phyloP scores from a whole-genome alignment of 2,888 invertebrate species.

The Eugnorisma glareosa region DNA sequence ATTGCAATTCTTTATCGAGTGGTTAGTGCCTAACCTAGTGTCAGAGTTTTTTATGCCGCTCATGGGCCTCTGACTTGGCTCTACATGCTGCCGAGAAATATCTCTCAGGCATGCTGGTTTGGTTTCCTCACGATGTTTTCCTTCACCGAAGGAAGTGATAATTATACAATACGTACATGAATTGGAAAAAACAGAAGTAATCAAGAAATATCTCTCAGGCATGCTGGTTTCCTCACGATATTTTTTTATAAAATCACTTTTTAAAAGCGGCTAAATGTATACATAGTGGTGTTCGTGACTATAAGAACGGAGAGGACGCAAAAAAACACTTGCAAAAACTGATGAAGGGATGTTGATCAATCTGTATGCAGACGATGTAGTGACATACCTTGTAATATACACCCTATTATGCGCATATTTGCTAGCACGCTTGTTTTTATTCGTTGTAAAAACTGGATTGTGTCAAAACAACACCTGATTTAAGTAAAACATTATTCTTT shows the following conservation, averaged over 20 bases:
- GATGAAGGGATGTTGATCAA: constrained; percentile 37
- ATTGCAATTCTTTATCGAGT: background rate
- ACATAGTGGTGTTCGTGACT: background rate
- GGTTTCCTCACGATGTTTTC: too few species aligned
- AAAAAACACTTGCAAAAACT: constrained; percentile 47
- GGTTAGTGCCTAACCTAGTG: too few species aligned
- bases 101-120: too few species aligned
- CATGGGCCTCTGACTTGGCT: too few species aligned
- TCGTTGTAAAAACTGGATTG: background rate
- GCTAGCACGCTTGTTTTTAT: constrained; percentile 13
- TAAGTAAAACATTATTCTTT: background rate
- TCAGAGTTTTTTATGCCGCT: too few species aligned
- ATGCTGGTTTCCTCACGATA: too few species aligned
- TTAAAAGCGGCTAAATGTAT: background rate
- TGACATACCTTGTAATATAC: constrained; percentile 25
- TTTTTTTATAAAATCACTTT: background rate
- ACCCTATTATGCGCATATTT: constrained; percentile 25
- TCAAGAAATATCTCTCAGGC: too few species aligned
- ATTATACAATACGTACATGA: too few species aligned
- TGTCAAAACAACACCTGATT: background rate
- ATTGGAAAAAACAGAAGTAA: too few species aligned
- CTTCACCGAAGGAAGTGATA: too few species aligned
- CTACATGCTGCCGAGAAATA: too few species aligned
- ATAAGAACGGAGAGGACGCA: constrained; percentile 5
- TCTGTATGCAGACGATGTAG: constrained; percentile 36